A percentile compares a stretch with the other conserved stretches of the same genome.
phyloP scores from a whole-genome alignment of 2,797 vertebrate genomes.

The Octomys mimax region DNA sequence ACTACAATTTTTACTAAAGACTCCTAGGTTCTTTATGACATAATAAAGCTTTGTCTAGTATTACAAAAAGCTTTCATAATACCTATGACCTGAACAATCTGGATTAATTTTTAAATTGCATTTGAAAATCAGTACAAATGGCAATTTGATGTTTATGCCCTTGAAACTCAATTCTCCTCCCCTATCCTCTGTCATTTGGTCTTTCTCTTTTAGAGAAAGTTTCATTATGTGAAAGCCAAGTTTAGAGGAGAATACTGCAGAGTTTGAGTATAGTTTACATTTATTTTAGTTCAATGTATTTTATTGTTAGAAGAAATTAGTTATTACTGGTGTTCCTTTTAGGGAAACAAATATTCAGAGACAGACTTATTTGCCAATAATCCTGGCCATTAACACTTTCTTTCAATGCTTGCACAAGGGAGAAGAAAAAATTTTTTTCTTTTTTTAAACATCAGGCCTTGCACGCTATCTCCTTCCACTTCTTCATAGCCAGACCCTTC shows the following conservation, averaged over 20 bases:
- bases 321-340: not conserved
- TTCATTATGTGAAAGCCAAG: slow-evolving; percentile 59
- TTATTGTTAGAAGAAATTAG: slow-evolving; percentile 35
- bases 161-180: slow-evolving; percentile 53
- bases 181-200: not conserved
- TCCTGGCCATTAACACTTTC: not conserved
- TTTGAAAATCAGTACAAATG: slow-evolving; percentile 80
- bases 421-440: not conserved
- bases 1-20: slow-evolving; percentile 77
- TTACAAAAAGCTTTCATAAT: slow-evolving; percentile 80
- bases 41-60: slow-evolving; percentile 75
- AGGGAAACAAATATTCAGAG: slow-evolving; percentile 24
- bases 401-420: not conserved
- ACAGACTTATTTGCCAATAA: not conserved
- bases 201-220: slow-evolving; percentile 22
- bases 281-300: slow-evolving; percentile 38
- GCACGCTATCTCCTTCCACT: not conserved
- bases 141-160: slow-evolving; percentile 69
- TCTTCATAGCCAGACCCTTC: not conserved
- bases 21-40: slow-evolving; percentile 68
- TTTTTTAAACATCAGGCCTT: not conserved
- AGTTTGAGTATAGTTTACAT: slow-evolving; percentile 19
- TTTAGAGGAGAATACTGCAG: slow-evolving; percentile 28
- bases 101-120: slow-evolving; percentile 82
- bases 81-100: slow-evolving; percentile 67